Base-by-base conservation (phyloP, 2,888 invertebrate genomes). In the Sycophila texana region DNA sequence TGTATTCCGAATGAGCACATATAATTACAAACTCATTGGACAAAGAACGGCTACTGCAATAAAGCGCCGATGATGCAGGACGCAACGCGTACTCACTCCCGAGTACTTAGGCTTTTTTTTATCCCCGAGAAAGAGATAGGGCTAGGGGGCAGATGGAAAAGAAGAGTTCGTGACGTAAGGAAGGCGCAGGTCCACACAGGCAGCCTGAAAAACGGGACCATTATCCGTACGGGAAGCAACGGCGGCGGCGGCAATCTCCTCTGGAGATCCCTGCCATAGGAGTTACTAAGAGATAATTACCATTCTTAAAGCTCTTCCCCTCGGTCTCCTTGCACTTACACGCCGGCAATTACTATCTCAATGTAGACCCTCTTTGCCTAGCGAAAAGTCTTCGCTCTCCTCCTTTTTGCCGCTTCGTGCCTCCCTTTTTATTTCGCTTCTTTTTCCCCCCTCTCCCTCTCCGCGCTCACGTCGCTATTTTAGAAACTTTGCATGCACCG, bases 251-350 rank as follows among this genome's bases (percentile, higher is more conserved):
- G 82, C 77, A 82, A 83, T 82, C 81, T 82, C 81, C 80, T 79
- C 80, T 71, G 81, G 67, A 81, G 83, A 83, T 82, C 79, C 78
- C 39, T 76, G 81, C 83, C 82, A 82, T 81, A 81, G 82, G 75
- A 84, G 80, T 83, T 83, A 83, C 82, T 81, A 83, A 83, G 82
- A 83, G 83, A 84, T 84, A 84, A 84, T 84, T 84, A 83, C 83
- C 83, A 84, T 84, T 81, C 83, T 82, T 79, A 67, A 83, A 83
- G 81, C 79, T 83, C 80, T 81, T 81, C 70, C 22, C 16, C 65
- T 55, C 20, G n/a, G n/a, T 30, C n/a, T 65, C 14, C 79, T 81
- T 83, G 80, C 82, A 84, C 79, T 83, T 84, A 83, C 81, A 83
- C 77, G 81, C 81, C 80, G 80, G 81, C 84, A 84, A 84, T 84